Evolutionary conservation across 2,888 invertebrate genomes (phyloP).

Genomic region (Caenorhabditis sp.): DNA sequence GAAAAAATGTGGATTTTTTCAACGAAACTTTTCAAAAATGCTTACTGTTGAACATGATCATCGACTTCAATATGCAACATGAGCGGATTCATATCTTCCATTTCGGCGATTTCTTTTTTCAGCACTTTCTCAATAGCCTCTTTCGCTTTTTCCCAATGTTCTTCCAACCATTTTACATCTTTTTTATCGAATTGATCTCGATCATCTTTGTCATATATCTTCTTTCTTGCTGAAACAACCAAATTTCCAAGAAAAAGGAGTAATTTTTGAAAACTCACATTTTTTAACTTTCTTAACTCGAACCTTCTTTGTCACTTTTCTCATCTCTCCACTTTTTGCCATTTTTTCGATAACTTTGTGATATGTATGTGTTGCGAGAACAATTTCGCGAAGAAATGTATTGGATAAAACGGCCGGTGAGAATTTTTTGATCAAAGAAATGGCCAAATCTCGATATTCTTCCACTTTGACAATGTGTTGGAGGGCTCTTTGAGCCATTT

Average conservation of each 20-base stretch:
- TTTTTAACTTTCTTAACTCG: slow-evolving; percentile 35
- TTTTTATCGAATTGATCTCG: slow-evolving; percentile 26
- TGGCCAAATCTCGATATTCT: slow-evolving; percentile 63
- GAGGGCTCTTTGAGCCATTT: slow-evolving; percentile 31
- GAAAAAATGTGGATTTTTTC: no score
- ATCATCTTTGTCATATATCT: slow-evolving; percentile 12
- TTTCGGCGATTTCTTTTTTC: slow-evolving; percentile 7
- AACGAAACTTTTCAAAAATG: background rate
- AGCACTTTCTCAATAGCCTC: slow-evolving; percentile 11
- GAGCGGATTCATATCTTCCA: slow-evolving; percentile 31
- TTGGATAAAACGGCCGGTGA: slow-evolving; percentile 82
- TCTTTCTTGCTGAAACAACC: background rate
- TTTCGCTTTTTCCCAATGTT: slow-evolving; percentile 12
- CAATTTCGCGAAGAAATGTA: slow-evolving; percentile 70
- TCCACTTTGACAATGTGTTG: slow-evolving; percentile 59
- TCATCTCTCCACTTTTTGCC: slow-evolving; percentile 64
- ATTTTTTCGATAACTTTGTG: slow-evolving; percentile 72
- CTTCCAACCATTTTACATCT: slow-evolving; percentile 22
- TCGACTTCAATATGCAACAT: slow-evolving; percentile 27
- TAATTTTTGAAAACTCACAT: background rate
- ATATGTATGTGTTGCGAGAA: slow-evolving; percentile 73
- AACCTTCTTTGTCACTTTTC: slow-evolving; percentile 34
- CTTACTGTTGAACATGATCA: slow-evolving; percentile 16
- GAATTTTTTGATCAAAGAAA: slow-evolving; percentile 46
- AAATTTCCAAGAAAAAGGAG: no score